Evolutionary conservation across 2,113 vertebrate species (phyloP).

Genomic region (Cottus gobio): DNA sequence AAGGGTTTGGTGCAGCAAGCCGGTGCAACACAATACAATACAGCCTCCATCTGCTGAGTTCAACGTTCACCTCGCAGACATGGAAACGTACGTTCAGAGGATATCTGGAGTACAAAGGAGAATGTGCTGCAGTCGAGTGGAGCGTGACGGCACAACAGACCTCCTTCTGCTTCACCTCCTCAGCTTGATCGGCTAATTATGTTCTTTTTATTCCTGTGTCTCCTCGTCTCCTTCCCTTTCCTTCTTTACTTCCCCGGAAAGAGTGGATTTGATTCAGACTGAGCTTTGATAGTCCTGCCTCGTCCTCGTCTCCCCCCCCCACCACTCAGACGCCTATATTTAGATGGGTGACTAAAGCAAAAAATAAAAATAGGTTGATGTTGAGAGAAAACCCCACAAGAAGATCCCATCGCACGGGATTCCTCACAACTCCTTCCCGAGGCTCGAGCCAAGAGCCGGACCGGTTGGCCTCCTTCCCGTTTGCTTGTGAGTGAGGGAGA

Average conservation of each 20-base stretch:
- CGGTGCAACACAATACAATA: constrained; percentile 1
- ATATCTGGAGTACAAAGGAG: constrained; percentile 23
- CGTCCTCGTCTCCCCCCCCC: not conserved
- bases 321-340: constrained; percentile 55
- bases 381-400: constrained; percentile 57
- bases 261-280: constrained; percentile 46
- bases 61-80: constrained; percentile 32
- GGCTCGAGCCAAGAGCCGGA: constrained; percentile 37
- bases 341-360: constrained; percentile 67
- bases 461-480: constrained; percentile 31
- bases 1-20: constrained; percentile 50
- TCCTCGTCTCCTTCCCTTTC: constrained; percentile 6
- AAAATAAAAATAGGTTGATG: constrained; percentile 70
- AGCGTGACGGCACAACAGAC: constrained; percentile 26
- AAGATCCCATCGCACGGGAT: constrained; percentile 41
- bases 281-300: constrained; percentile 35
- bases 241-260: constrained; percentile 3
- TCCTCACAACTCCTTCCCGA: constrained; percentile 40
- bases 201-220: constrained; percentile 41
- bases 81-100: constrained; percentile 47
- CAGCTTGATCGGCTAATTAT: constrained; percentile 55
- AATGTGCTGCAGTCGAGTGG: constrained; percentile 36
- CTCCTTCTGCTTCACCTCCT: constrained; percentile 21
- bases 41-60: constrained; percentile 45
- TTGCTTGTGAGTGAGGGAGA: not conserved